Evolutionary conservation across 2,888 invertebrate species (phyloP).

Genomic region (Cylloceria caligata): DNA sequence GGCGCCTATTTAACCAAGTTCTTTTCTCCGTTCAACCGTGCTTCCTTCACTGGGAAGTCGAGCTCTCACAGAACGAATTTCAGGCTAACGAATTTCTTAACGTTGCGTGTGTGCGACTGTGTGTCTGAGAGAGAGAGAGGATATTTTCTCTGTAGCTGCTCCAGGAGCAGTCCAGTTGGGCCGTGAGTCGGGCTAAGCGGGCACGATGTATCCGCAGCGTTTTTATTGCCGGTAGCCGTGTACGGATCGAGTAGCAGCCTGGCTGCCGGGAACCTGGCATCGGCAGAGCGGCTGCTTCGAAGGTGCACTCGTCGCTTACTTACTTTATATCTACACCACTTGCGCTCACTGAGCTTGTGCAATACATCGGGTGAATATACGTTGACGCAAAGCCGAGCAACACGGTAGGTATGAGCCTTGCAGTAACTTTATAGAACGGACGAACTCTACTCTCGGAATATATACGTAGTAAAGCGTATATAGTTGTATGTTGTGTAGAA

Average conservation of each 20-base stretch:
- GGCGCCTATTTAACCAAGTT: too few relatives aligned
- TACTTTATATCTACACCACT: conserved; percentile 27
- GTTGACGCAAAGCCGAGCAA: conserved; percentile 30
- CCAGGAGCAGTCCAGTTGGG: conserved; percentile 48
- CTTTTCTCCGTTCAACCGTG: neutral
- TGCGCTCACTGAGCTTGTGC: conserved; percentile 55
- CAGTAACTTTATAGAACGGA: conserved; percentile 52
- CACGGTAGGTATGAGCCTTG: conserved; percentile 10
- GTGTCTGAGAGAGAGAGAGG: conserved; percentile 47
- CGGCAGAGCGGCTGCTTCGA: conserved; percentile 36
- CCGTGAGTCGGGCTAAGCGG: conserved; percentile 11
- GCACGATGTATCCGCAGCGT: conserved; percentile 35
- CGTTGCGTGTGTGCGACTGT: neutral
- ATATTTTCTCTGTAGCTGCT: conserved; percentile 16
- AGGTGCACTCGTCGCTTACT: conserved; percentile 43
- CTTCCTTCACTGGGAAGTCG: too few relatives aligned
- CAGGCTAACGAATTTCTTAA: too few relatives aligned
- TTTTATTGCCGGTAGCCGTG: conserved; percentile 66
- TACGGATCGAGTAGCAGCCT: conserved; percentile 49
- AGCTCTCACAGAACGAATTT: too few relatives aligned
- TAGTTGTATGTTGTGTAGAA: conserved; percentile 45
- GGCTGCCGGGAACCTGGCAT: conserved; percentile 26
- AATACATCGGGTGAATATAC: conserved; percentile 52
- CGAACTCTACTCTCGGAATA: conserved; percentile 40
- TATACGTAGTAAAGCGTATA: conserved; percentile 46